A percentile compares a stretch with the other conserved stretches of the same genome.
Conservation (phyloP, 2,888 invertebrate genomes). For the Xanthorhoe designata region DNA sequence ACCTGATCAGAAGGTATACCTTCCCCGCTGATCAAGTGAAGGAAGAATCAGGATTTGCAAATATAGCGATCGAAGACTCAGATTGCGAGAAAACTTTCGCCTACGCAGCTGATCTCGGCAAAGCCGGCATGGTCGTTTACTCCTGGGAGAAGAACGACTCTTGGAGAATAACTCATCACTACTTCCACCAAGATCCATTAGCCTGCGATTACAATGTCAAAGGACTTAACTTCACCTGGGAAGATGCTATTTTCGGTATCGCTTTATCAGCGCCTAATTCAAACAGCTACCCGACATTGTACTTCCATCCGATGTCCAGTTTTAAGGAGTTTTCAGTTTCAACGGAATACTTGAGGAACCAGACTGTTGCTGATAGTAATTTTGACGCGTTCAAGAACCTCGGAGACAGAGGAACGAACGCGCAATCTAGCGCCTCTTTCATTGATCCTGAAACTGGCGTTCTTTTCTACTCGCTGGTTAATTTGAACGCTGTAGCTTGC, state of each 20-base stretch:
- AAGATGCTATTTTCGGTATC: constrained; percentile 91
- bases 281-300: constrained; percentile 89
- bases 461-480: constrained; percentile 90
- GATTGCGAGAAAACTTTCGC: constrained; percentile 90
- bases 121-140: constrained; percentile 90
- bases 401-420: constrained; percentile 89
- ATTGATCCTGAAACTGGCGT: constrained; percentile 89
- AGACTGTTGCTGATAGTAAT: constrained; percentile 81
- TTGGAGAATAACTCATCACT: constrained; percentile 90
- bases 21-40: constrained; percentile 88
- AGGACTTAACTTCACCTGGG: constrained; percentile 90
- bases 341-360: constrained; percentile 88
- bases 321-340: constrained; percentile 91
- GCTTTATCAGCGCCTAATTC: constrained; percentile 87
- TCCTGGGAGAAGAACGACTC: constrained; percentile 90
- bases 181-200: constrained; percentile 89
- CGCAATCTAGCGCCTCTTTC: constrained; percentile 90
- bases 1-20: constrained; percentile 87
- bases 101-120: constrained; percentile 89
- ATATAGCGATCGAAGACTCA: constrained; percentile 91
- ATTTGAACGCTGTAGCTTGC: constrained; percentile 91
- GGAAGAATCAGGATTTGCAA: constrained; percentile 89
- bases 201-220: constrained; percentile 90
- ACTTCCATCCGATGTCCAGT: constrained; percentile 92
- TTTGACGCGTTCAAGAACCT: constrained; percentile 88